Evolutionary conservation across 2,797 vertebrate genomes (phyloP), one percentile per base, ranked within the genome.

Genomic region (Myotis planiceps): DNA sequence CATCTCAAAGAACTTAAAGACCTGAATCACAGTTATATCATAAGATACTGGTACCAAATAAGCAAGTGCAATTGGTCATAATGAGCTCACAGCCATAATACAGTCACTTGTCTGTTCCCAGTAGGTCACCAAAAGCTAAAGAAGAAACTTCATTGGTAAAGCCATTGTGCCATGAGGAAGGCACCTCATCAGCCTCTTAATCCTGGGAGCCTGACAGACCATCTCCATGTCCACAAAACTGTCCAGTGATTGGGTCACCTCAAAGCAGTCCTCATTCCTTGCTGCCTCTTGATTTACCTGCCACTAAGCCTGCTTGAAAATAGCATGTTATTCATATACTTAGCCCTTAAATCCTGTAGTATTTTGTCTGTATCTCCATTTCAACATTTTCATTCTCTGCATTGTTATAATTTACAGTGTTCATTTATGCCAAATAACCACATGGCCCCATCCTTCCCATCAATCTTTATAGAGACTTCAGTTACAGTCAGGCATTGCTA

Each of bases 11-110:
- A 71, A 34, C 58, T 55, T 51, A 23, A 69, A 69, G 84, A 12
- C 9, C 71, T 83, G 90, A 95, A 39, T 90, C 81, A 95, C 58
- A 86, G 21, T 72, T 21, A n/a, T 42, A 58, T 83, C 94, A 83
- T 27, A 25, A 51, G 27, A n/a, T 21, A 76, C 19, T 37, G 42
- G 16, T 25, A 21, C 23, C n/a, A 74, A 88, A 75, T 88, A 83
- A 90, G 79, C 71, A 58, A 49, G 45, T 23, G 74, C 60, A 49
- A 9, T 8, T 53, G 78, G 75, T 53, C 58, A 23, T 34, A 19
- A 93, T 78, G 63, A 72, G 16, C 16, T 55, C 53, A 49, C 75
- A 72, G 27, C 6, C 32, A n/a, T 13, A 34, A 10, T 27, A 15
- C 6, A 75, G 19, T 85, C 79, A 72, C 27, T 65, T 66, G n/a